Percentiles rank a stretch among this genome's conserved stretches.
Evolutionary conservation across 2,888 invertebrate species (phyloP).

Genomic region (Oeneis ivallda): DNA sequence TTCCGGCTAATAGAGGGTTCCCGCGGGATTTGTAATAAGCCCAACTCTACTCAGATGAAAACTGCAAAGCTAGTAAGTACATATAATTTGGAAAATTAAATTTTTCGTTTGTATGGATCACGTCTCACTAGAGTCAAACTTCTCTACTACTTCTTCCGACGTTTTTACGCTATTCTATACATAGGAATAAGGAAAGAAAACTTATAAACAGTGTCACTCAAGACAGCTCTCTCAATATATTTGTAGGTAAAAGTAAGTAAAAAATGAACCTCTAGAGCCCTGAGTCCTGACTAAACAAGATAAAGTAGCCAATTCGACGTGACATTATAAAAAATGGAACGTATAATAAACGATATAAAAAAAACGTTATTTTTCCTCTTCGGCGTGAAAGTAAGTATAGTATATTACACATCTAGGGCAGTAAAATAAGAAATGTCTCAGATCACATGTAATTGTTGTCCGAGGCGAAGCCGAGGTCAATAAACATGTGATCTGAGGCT

Average conservation of each 20-base stretch:
- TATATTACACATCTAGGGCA: too few species aligned
- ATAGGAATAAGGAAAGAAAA: not conserved
- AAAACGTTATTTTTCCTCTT: slow-evolving; percentile 22
- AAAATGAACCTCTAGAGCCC: slow-evolving; percentile 10
- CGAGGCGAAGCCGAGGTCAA: too few species aligned
- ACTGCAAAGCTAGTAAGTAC: too few species aligned
- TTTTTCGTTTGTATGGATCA: too few species aligned
- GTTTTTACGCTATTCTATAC: not conserved
- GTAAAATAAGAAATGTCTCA: too few species aligned
- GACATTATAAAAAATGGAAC: slow-evolving; percentile 22
- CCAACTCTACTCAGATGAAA: too few species aligned
- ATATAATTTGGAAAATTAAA: too few species aligned
- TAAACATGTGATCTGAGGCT: too few species aligned
- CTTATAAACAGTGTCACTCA: not conserved
- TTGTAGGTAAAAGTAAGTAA: too few species aligned
- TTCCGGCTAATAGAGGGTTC: too few species aligned
- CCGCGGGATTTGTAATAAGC: too few species aligned
- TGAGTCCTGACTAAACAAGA: slow-evolving; percentile 12
- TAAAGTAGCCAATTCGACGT: slow-evolving; percentile 26
- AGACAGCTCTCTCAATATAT: slow-evolving; percentile 8
- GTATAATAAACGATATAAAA: slow-evolving; percentile 27
- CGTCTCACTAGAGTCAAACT: not conserved
- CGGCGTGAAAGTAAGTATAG: slow-evolving; percentile 24
- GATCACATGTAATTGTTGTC: too few species aligned
- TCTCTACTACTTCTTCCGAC: not conserved